A percentile compares a stretch with the other conserved stretches of the same genome.
phyloP scores from a whole-genome alignment of 1,140 invertebrate genomes.

The Thrips palmi region DNA sequence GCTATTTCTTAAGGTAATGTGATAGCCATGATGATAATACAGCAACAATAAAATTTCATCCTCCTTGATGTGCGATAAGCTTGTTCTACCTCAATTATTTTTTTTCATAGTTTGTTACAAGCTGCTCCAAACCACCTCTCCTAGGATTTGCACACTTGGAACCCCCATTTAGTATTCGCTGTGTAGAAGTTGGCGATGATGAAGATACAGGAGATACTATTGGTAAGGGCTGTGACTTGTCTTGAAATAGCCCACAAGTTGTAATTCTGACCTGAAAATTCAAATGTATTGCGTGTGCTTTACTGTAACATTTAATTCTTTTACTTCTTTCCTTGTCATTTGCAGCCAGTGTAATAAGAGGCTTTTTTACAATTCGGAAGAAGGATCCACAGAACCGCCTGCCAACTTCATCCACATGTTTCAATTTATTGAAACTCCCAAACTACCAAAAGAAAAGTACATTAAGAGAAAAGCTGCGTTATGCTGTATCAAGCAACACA shows the following conservation, averaged over 20 bases:
- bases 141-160: slow-evolving; percentile 94
- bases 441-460: slow-evolving; percentile 96
- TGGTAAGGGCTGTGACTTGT: slow-evolving; percentile 30
- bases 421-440: slow-evolving; percentile 95
- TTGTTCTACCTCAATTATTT: slow-evolving; percentile 3
- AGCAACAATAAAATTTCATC: too few relatives aligned
- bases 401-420: slow-evolving; percentile 97
- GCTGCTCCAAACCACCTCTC: slow-evolving; percentile 93
- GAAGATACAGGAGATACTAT: slow-evolving; percentile 95
- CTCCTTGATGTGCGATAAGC: too few relatives aligned
- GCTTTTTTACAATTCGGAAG: slow-evolving; percentile 93
- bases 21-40: too few relatives aligned
- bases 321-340: slow-evolving; percentile 16
- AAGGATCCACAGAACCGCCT: slow-evolving; percentile 88
- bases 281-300: background rate
- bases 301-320: background rate
- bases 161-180: slow-evolving; percentile 96
- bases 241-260: background rate
- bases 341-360: slow-evolving; percentile 81
- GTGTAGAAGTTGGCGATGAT: slow-evolving; percentile 96
- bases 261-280: too few relatives aligned
- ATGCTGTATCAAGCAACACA: slow-evolving; percentile 93
- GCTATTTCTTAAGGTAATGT: slow-evolving; percentile 72
- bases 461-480: slow-evolving; percentile 85
- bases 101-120: slow-evolving; percentile 83